Conservation (phyloP, 2,888 invertebrate species). For the Pyrgus malvae region DNA sequence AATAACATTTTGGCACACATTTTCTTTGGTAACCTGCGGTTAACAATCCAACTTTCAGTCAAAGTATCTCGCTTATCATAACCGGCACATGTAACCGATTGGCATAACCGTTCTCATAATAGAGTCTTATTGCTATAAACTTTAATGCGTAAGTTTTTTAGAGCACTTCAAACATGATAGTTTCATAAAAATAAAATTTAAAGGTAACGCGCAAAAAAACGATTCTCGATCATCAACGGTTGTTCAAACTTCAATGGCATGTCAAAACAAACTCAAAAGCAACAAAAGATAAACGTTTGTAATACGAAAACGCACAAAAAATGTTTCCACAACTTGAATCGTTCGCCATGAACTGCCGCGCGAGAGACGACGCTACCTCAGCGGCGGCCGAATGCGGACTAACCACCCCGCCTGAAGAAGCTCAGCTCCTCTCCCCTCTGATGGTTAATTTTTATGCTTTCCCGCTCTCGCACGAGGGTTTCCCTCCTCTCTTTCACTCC, state of each 20-base stretch:
- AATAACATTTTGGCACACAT: slow-evolving; percentile 82
- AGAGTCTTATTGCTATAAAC: slow-evolving; percentile 50
- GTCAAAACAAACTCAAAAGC: slow-evolving; percentile 47
- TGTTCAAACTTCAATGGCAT: slow-evolving; percentile 35
- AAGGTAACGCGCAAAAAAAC: slow-evolving; percentile 12
- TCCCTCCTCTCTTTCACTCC: slow-evolving; percentile 66
- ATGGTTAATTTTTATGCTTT: slow-evolving; percentile 72
- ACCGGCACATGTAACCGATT: slow-evolving; percentile 61
- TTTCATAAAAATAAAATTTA: slow-evolving; percentile 13
- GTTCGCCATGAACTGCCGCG: slow-evolving; percentile 49
- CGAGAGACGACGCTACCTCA: slow-evolving; percentile 59
- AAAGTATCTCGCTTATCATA: slow-evolving; percentile 69
- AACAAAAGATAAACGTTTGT: slow-evolving; percentile 55
- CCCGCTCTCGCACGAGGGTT: slow-evolving; percentile 69
- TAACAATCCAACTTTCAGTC: slow-evolving; percentile 53
- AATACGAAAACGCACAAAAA: slow-evolving; percentile 60
- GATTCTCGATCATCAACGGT: slow-evolving; percentile 1
- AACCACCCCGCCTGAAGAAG: slow-evolving; percentile 81
- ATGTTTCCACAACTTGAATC: slow-evolving; percentile 72
- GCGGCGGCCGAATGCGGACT: slow-evolving; percentile 78
- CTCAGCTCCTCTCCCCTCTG: slow-evolving; percentile 78
- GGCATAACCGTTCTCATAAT: slow-evolving; percentile 55
- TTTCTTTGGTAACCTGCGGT: slow-evolving; percentile 74
- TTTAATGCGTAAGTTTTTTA: slow-evolving; percentile 27
- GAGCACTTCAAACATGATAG: slow-evolving; percentile 25